These are phyloP conservation scores for Strix aluco DNA, from an alignment of 2,113 vertebrate genomes.

Conservation along the genomic window DNA sequence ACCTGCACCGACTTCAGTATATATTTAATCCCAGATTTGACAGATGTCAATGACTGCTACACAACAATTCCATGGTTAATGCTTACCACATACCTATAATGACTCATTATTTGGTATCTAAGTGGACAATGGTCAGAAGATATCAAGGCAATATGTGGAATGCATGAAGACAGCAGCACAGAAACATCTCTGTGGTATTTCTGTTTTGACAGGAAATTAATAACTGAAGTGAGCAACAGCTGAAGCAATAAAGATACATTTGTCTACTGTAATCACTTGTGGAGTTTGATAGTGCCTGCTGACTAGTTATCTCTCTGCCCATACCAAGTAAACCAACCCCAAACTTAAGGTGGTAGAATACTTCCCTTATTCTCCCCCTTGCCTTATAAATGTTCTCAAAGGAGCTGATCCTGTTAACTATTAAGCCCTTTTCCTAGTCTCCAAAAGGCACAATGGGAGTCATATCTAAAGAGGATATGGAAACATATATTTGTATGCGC, in stretches of 20 bases:
- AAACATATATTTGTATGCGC: neutral
- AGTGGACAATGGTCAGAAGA: neutral
- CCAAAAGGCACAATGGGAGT: neutral
- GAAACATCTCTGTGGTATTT: neutral
- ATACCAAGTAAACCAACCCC: neutral
- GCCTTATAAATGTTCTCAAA: neutral
- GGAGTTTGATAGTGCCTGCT: neutral
- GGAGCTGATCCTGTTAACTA: neutral
- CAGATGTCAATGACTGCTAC: neutral
- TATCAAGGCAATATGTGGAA: neutral
- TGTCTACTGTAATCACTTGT: neutral
- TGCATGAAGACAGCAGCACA: neutral
- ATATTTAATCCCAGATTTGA: neutral
- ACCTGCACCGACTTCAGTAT: fast-evolving
- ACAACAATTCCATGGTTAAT: neutral
- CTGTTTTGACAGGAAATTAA: neutral
- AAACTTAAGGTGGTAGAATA: neutral
- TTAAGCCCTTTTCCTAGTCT: neutral
- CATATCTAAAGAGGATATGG: neutral
- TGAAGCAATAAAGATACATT: neutral
- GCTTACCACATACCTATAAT: neutral
- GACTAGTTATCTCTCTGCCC: neutral
- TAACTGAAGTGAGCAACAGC: neutral
- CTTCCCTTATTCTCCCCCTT: neutral
- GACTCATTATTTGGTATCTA: neutral